These are phyloP conservation scores for Danaus plexippus DNA, from an alignment of 1,140 invertebrate genomes.

Conservation along the genomic window DNA sequence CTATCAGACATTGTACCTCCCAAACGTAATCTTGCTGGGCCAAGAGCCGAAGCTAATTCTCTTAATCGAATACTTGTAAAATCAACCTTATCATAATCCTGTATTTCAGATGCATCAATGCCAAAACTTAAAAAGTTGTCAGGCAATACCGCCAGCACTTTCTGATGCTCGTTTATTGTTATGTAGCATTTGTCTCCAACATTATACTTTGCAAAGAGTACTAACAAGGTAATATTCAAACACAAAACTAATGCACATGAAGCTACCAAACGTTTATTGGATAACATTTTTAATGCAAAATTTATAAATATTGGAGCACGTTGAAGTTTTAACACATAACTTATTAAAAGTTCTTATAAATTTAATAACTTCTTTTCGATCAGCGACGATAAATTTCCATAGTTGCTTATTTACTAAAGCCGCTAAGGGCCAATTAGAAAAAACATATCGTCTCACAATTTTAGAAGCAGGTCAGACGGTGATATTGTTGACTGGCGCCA, in stretches of 20 bases:
- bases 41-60: slow-evolving; percentile 71
- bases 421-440: too few species aligned
- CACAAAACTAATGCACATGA: slow-evolving; percentile 47
- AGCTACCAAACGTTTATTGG: slow-evolving; percentile 50
- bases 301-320: too few species aligned
- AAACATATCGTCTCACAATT: too few species aligned
- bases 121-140: slow-evolving; percentile 62
- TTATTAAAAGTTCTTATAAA: too few species aligned
- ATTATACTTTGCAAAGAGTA: slow-evolving; percentile 52
- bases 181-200: slow-evolving; percentile 45
- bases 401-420: too few species aligned
- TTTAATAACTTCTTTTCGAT: too few species aligned
- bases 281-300: slow-evolving; percentile 41
- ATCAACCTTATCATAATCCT: slow-evolving; percentile 44
- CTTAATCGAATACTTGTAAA: slow-evolving; percentile 64
- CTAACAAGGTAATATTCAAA: slow-evolving; percentile 44
- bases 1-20: slow-evolving; percentile 79
- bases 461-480: too few species aligned
- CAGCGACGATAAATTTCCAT: too few species aligned
- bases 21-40: slow-evolving; percentile 75
- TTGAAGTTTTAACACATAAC: too few species aligned
- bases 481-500: too few species aligned
- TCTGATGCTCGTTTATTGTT: slow-evolving; percentile 47
- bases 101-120: slow-evolving; percentile 60
- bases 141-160: slow-evolving; percentile 32